phyloP scores from a whole-genome alignment of 2,888 invertebrate genomes.

The Antheraea yamamai region DNA sequence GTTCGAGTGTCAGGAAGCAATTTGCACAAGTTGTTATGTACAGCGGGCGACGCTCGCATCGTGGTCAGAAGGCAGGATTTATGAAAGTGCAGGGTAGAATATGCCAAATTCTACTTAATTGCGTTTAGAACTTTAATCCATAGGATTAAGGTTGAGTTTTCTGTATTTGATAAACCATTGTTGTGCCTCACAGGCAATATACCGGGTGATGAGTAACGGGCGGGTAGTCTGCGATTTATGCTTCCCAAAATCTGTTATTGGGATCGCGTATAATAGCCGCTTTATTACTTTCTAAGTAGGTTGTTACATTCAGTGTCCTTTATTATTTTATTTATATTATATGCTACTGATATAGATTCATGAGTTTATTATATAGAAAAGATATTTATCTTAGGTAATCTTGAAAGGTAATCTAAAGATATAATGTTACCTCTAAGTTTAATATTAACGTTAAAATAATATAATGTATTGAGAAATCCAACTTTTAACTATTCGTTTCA shows the following conservation, averaged over 20 bases:
- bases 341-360: neutral
- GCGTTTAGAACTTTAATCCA: slow-evolving; percentile 30
- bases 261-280: slow-evolving; percentile 44
- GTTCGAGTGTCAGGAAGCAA: slow-evolving; percentile 51
- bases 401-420: neutral
- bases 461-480: neutral
- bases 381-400: neutral
- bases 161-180: slow-evolving; percentile 28
- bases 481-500: neutral
- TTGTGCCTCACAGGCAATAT: slow-evolving; percentile 49
- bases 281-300: slow-evolving; percentile 43
- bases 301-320: slow-evolving; percentile 35
- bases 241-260: slow-evolving; percentile 57
- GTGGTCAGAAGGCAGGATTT: slow-evolving; percentile 49
- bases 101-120: slow-evolving; percentile 29
- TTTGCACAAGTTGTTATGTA: slow-evolving; percentile 56
- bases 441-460: neutral
- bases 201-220: slow-evolving; percentile 51
- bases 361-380: neutral
- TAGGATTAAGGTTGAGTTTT: slow-evolving; percentile 33
- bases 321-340: slow-evolving; percentile 6
- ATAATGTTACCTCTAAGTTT: neutral
- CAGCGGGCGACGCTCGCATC: slow-evolving; percentile 46
- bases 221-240: slow-evolving; percentile 55
- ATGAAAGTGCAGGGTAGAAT: slow-evolving; percentile 56